Evolutionary conservation across 35 echinoderm and acorn worm species (phyloP), one percentile per base, ranked within the genome.

Genomic region (Holothuria glaberrima): DNA sequence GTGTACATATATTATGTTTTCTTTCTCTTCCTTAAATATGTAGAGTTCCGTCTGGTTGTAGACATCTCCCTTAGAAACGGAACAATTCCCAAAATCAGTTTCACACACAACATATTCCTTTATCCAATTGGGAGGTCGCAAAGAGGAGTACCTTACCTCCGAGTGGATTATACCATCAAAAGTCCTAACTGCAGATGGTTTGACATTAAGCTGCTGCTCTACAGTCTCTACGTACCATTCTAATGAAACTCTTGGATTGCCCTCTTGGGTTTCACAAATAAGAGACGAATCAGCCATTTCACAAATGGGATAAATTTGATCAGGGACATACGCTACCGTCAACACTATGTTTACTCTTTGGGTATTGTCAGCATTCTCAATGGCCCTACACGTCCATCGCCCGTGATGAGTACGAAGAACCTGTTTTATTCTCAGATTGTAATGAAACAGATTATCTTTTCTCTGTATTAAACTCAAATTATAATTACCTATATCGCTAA

Each of bases 161-260:
- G 80, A 84, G 25, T 59, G 3, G 29, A 84, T 84, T 0, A 84
- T 56, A 20, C 80, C 56, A 30, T 84, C 56, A 9, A 36, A 56
- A 22, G 54, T 61, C 16, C 59, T 63, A 3, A 84, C 54, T n/a
- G 80, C 24, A 0, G 80, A 84, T 16, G 52, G 80, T 33, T 84
- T 84, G 10, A 84, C 9, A 30, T 63, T 63, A 0, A 84, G 9
- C 31, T 33, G 52, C 9, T 84, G 56, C 14, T 13, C 21, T 28
- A 24, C 35, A 24, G 6, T 13, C 29, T 84, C 10, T 33, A 54
- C 32, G 21, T 33, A 61, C 80, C 80, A 84, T 3, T 61, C 56
- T 5, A 84, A 33, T 18, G 80, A 84, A 45, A 84, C 54, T 63
- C 57, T 60, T 18, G 80, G 80, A 36, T 84, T 84, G 27, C 80